phyloP scores from a whole-genome alignment of 2,888 invertebrate species.

The Ashinkailepas kermadecensis region DNA sequence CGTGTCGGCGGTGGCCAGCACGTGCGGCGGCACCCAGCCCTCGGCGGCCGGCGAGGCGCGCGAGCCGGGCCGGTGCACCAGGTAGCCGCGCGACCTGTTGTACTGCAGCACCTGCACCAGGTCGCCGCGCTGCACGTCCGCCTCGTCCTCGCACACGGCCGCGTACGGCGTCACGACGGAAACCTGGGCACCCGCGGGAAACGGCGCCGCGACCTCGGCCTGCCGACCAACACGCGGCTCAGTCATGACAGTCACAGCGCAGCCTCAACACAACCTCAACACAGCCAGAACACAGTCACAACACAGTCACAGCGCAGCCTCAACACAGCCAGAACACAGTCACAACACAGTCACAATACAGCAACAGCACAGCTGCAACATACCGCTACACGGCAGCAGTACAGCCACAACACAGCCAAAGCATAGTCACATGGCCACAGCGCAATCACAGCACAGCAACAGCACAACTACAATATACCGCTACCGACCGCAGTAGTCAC shows the following conservation, averaged over 20 bases:
- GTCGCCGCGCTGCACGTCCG: slow-evolving; percentile 13
- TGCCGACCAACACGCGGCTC: neutral
- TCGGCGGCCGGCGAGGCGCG: slow-evolving; percentile 32
- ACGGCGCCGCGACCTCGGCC: slow-evolving; percentile 11
- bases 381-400: too few species aligned
- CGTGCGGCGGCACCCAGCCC: slow-evolving; percentile 33
- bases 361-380: too few species aligned
- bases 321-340: too few species aligned
- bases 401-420: too few species aligned
- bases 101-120: slow-evolving; percentile 28
- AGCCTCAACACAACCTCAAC: neutral
- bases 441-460: too few species aligned
- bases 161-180: neutral
- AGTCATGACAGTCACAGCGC: neutral
- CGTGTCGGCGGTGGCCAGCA: slow-evolving; percentile 13
- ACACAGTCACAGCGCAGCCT: too few species aligned
- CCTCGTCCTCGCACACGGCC: slow-evolving; percentile 13
- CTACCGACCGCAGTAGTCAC: too few species aligned
- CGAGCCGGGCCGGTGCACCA: slow-evolving; percentile 30
- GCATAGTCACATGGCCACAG: too few species aligned
- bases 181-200: slow-evolving; percentile 14
- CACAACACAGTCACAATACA: too few species aligned
- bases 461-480: too few species aligned
- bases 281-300: too few species aligned
- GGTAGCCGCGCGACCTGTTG: slow-evolving; percentile 30